Base-by-base conservation (phyloP, 2,797 vertebrate species). In the Malacoctenus gilli region DNA sequence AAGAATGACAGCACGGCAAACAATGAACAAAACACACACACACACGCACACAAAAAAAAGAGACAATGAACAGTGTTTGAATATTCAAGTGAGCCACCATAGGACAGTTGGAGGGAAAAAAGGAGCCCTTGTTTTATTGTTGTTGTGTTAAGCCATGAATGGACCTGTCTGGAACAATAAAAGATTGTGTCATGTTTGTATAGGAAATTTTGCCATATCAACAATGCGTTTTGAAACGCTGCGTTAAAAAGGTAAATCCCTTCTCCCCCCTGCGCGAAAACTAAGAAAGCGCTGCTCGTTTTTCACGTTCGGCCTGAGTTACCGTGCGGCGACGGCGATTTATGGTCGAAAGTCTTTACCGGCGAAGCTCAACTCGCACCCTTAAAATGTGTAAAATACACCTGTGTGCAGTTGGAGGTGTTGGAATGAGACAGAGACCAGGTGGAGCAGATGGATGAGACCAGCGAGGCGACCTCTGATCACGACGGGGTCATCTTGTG, bases 11-110 rank as follows among this genome's bases (percentile, higher is more conserved):
- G 86, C 81, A 82, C 75, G 83, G 86, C 85, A 90, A 90, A 91
- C 90, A 91, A 90, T 86, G 84, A 90, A 89, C 86, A 89, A 88
- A 91, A 83, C 73, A 77, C 73, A 49, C 43, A 9, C n/a, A n/a
- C n/a, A n/a, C n/a, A n/a, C n/a, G n/a, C n/a, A n/a, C n/a, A n/a
- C n/a, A n/a, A n/a, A 32, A 32, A 39, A 42, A 71, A 83, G 80
- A 88, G 85, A 88, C 83, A 85, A 86, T 78, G 68, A n/a, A n/a
- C n/a, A n/a, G 78, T 69, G 68, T 88, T 89, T 89, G 86, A 90
- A 89, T 89, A 91, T 91, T 92, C 87, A 88, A 83, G 81, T 44
- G 59, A 82, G 71, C 75, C 66, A 58, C 73, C 54, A 68, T 51
- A 72, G 79, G 83, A 79, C 63, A 80, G 77, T 57, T 72, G 56